Conservation (phyloP, 2,113 vertebrate species). For the Pagrus major region DNA sequence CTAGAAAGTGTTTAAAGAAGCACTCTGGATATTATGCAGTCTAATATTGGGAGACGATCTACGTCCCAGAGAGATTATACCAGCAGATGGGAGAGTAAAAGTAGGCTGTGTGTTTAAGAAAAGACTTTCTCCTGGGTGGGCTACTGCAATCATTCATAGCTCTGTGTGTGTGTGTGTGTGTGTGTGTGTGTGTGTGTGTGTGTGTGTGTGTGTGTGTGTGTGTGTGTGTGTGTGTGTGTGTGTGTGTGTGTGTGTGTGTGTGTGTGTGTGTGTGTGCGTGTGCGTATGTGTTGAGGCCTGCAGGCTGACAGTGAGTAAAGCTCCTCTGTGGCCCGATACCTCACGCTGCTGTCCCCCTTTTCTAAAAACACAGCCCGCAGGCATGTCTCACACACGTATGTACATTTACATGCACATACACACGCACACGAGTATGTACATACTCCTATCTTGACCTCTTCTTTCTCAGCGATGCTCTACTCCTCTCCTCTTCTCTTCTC, state of each 20-base stretch:
- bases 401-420: constrained; percentile 29
- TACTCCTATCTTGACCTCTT: constrained; percentile 63
- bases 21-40: constrained; percentile 30
- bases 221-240: constrained; percentile 21
- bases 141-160: constrained; percentile 62
- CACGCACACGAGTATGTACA: constrained; percentile 8
- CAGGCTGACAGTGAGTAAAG: constrained; percentile 69
- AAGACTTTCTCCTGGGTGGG: constrained; percentile 69
- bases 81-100: constrained; percentile 62
- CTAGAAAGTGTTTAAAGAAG: constrained; percentile 28
- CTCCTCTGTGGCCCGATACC: constrained; percentile 71
- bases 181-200: constrained; percentile 35
- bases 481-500: constrained; percentile 18
- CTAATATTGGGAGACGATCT: constrained; percentile 65
- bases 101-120: constrained; percentile 73
- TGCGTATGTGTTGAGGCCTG: constrained; percentile 55
- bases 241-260: constrained; percentile 35
- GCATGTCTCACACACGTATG: constrained; percentile 52
- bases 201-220: constrained; percentile 21
- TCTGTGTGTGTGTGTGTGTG: constrained; percentile 13
- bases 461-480: constrained; percentile 40
- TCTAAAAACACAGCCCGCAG: constrained; percentile 74
- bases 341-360: constrained; percentile 73
- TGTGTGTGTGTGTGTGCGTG: constrained; percentile 16
- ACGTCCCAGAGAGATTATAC: constrained; percentile 55